Conservation (phyloP, 2,797 vertebrate genomes). For the Coccyzus lansbergi region DNA sequence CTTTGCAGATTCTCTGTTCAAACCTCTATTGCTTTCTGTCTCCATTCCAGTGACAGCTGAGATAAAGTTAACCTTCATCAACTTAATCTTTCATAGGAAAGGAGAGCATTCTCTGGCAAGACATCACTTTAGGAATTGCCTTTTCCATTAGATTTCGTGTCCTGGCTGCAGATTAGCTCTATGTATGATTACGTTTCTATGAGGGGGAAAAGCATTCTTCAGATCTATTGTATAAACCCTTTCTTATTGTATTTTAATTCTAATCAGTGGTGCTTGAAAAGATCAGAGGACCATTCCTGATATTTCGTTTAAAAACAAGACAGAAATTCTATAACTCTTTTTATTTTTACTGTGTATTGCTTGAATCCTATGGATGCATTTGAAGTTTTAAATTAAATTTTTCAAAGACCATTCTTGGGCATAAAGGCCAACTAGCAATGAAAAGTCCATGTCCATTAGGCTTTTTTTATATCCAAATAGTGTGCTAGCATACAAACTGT, state of each 20-base stretch:
- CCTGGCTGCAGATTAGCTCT: neutral
- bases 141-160: neutral
- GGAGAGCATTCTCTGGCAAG: neutral
- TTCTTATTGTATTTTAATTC: neutral
- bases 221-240: neutral
- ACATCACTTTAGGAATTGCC: neutral
- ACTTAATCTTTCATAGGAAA: neutral
- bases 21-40: neutral
- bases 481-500: neutral
- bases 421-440: neutral
- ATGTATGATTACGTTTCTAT: neutral
- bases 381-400: neutral
- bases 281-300: neutral
- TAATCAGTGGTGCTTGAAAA: neutral
- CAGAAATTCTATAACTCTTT: neutral
- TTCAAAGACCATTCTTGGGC: neutral
- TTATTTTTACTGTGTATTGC: neutral
- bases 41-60: neutral
- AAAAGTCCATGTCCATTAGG: neutral
- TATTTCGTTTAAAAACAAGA: neutral
- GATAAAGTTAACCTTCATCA: constrained; percentile 1
- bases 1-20: neutral
- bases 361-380: neutral
- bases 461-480: neutral
- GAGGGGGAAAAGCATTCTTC: neutral